Evolutionary conservation across 2,113 vertebrate species (phyloP).

Genomic region (Oryzias javanicus): DNA sequence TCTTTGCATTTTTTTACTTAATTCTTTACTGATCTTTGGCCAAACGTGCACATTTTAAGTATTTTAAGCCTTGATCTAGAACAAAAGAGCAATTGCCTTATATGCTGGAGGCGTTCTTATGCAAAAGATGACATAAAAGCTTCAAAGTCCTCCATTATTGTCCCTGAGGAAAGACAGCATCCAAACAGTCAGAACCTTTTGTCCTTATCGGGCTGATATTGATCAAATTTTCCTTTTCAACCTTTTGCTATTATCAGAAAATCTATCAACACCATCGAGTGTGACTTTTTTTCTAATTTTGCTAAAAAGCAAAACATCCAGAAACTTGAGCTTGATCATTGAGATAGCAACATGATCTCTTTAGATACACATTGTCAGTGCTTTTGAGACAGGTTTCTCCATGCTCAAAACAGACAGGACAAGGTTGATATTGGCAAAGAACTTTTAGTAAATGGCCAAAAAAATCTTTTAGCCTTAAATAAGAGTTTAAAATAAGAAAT

Average conservation of each 20-base stretch:
- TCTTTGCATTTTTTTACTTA: slow-evolving; percentile 13
- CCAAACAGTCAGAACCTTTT: too few species aligned
- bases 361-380: slow-evolving; percentile 20
- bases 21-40: slow-evolving; percentile 7
- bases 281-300: too few species aligned
- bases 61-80: slow-evolving; percentile 40
- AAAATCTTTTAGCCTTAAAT: too few species aligned
- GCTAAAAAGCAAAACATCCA: too few species aligned
- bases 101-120: slow-evolving; percentile 62
- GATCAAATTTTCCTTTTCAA: not conserved
- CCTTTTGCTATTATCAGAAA: not conserved
- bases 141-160: too few species aligned
- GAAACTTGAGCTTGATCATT: slow-evolving; percentile 9
- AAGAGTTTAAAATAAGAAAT: too few species aligned
- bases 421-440: slow-evolving; percentile 15
- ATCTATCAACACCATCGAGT: too few species aligned
- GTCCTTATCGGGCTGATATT: not conserved
- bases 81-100: slow-evolving; percentile 46
- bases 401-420: slow-evolving; percentile 17
- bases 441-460: too few species aligned
- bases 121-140: slow-evolving; percentile 36
- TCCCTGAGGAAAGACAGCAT: too few species aligned
- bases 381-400: slow-evolving; percentile 16
- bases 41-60: slow-evolving; percentile 45
- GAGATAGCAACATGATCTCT: slow-evolving; percentile 34